Evolutionary conservation across 2,797 vertebrate genomes (phyloP).

Genomic region (Sebastes alutus): DNA sequence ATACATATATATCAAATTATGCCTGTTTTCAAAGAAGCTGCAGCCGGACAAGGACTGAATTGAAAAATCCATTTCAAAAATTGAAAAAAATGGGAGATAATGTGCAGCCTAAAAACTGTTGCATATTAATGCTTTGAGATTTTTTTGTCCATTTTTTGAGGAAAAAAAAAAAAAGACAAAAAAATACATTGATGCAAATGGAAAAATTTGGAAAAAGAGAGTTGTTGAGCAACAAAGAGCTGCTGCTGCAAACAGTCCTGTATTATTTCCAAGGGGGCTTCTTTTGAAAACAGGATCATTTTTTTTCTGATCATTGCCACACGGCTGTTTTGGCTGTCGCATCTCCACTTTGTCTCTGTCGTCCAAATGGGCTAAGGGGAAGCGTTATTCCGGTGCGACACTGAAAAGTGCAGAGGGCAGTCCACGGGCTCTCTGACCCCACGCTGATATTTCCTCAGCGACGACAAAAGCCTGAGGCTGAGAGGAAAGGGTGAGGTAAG

Average conservation of each 20-base stretch:
- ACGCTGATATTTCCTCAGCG: conserved; percentile 56
- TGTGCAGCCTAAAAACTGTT: conserved; percentile 69
- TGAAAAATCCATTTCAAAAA: conserved; percentile 57
- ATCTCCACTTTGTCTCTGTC: conserved; percentile 66
- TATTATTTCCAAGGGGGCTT: conserved; percentile 63
- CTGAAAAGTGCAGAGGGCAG: conserved; percentile 66
- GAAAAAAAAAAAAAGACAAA: conserved; percentile 8
- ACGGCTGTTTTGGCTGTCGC: conserved; percentile 55
- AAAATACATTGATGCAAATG: conserved; percentile 41
- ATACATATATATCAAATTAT: conserved; percentile 90
- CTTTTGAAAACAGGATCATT: conserved; percentile 78
- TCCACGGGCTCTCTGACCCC: conserved; percentile 60
- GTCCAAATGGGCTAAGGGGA: conserved; percentile 46
- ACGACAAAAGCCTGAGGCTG: conserved; percentile 27
- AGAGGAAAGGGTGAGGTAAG: conserved; percentile 63
- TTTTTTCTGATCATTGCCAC: conserved; percentile 25
- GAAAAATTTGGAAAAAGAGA: conserved; percentile 51
- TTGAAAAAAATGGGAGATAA: conserved; percentile 53
- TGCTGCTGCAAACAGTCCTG: conserved; percentile 63
- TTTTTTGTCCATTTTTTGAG: conserved; percentile 33
- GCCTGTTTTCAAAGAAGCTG: conserved; percentile 86
- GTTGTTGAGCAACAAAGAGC: conserved; percentile 58
- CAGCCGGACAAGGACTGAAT: conserved; percentile 76
- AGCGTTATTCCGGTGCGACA: conserved; percentile 37
- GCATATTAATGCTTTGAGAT: conserved; percentile 62